Percentiles rank a stretch among this genome's conserved stretches.
Evolutionary conservation across 53 echinoderm and acorn worm genomes (phyloP).

Genomic region (Temnopleurus reevesii): DNA sequence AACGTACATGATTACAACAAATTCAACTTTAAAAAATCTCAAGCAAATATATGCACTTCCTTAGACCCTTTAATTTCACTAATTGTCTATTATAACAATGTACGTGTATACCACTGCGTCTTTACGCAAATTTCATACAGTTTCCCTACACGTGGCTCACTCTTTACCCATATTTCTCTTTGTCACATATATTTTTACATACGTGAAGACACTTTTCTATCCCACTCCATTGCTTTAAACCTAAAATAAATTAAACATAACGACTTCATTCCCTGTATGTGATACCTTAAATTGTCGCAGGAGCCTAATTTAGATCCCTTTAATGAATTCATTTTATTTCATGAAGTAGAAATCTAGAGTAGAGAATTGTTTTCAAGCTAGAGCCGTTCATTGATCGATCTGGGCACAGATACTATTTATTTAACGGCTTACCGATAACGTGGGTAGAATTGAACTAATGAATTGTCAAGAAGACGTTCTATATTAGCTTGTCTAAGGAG

Average conservation of each 20-base stretch:
- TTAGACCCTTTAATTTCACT: no score
- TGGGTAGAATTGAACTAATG: neutral
- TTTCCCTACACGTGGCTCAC: neutral
- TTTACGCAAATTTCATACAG: neutral
- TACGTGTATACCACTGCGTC: neutral
- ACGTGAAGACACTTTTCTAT: neutral
- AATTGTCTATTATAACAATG: no score
- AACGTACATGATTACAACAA: no score
- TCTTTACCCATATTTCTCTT: neutral
- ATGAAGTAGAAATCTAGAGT: neutral
- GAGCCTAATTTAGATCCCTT: neutral
- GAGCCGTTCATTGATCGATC: neutral
- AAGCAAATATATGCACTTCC: no score
- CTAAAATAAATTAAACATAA: neutral
- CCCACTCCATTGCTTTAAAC: neutral
- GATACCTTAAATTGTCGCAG: neutral
- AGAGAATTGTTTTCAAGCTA: neutral
- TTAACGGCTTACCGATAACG: neutral
- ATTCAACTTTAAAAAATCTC: no score
- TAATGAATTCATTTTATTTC: neutral
- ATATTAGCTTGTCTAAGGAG: neutral
- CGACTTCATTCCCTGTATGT: neutral
- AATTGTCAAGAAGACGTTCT: neutral
- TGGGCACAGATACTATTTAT: neutral
- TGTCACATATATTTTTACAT: neutral